Conservation (phyloP, 2,797 vertebrate species). For the Spheniscus humboldti region DNA sequence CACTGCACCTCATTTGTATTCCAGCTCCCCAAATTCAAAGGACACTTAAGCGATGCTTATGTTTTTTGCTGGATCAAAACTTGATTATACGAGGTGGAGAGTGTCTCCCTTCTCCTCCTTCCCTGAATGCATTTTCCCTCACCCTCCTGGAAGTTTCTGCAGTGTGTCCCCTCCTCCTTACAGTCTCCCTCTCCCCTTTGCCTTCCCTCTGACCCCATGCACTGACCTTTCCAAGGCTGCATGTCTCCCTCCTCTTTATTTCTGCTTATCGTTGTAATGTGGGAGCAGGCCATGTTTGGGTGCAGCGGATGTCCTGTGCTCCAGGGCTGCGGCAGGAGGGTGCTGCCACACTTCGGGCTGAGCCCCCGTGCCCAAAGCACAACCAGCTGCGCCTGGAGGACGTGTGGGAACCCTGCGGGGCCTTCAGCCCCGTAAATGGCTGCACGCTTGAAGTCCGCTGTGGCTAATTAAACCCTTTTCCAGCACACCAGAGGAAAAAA, state of each 20-base stretch:
- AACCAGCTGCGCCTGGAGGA: not conserved
- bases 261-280: not conserved
- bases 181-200: not conserved
- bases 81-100: fast-evolving
- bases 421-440: not conserved
- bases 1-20: not conserved
- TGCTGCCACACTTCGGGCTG: not conserved
- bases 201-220: not conserved
- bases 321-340: fast-evolving
- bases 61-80: not conserved
- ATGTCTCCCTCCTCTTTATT: not conserved
- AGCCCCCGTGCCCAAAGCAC: not conserved
- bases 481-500: conserved; percentile 12
- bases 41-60: not conserved
- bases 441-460: not conserved
- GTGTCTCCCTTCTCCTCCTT: not conserved
- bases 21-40: not conserved
- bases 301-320: not conserved
- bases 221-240: not conserved
- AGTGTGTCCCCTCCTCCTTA: not conserved
- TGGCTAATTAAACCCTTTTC: conserved; percentile 37
- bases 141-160: not conserved
- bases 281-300: not conserved
- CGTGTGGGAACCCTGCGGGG: not conserved
- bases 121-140: not conserved